These are phyloP conservation scores for Nycticebus coucang DNA, from an alignment of 2,113 vertebrate species.

Conservation along the genomic window DNA sequence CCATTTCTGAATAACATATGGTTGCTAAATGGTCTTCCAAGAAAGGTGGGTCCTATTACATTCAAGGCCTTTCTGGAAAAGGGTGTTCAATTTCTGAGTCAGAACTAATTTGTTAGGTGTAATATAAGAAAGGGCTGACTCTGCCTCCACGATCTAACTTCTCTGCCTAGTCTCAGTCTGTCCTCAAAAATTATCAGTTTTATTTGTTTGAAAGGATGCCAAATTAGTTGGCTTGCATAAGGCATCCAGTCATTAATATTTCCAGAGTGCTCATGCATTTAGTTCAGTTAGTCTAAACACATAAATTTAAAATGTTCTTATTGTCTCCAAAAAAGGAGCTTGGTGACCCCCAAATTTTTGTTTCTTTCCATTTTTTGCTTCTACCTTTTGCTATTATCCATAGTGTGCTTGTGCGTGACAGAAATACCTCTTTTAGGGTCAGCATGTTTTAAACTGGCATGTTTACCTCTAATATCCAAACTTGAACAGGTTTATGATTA, in stretches of 20 bases:
- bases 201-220: not conserved
- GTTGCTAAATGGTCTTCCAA: not conserved
- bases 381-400: not conserved
- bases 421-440: constrained; percentile 35
- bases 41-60: not conserved
- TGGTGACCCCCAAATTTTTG: not conserved
- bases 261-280: not conserved
- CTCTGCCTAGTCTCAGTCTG: not conserved
- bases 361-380: not conserved
- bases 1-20: constrained; percentile 7
- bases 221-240: not conserved
- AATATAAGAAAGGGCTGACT: not conserved
- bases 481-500: constrained; percentile 55
- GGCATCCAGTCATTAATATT: not conserved
- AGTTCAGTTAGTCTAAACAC: not conserved
- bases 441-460: constrained; percentile 64
- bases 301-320: not conserved
- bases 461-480: constrained; percentile 49
- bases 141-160: not conserved
- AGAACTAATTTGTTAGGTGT: not conserved
- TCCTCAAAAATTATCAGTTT: not conserved
- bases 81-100: not conserved
- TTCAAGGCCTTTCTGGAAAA: not conserved
- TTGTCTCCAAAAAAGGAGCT: not conserved
- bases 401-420: not conserved